phyloP scores from a whole-genome alignment of 2,797 vertebrate species.

The Darevskia nairensis region DNA sequence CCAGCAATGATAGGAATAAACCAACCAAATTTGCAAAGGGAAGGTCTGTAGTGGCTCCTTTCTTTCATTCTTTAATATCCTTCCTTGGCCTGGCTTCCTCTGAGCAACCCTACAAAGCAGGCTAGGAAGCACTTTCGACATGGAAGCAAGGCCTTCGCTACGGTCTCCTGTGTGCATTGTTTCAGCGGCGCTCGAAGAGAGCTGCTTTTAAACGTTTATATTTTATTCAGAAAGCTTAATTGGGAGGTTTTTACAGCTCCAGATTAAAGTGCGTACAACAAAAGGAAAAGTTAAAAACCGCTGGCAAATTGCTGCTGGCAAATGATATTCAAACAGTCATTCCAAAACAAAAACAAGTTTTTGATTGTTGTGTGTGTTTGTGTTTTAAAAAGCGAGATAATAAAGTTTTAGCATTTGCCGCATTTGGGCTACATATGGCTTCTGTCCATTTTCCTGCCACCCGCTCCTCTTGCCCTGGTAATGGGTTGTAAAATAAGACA shows the following conservation, averaged over 20 bases:
- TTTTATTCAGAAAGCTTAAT: conserved; percentile 69
- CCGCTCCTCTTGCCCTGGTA: not conserved
- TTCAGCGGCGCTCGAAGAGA: conserved; percentile 47
- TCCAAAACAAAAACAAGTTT: conserved; percentile 10
- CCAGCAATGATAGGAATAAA: not conserved
- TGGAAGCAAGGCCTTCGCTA: conserved; percentile 6
- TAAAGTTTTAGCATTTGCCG: not conserved
- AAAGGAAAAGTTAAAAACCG: conserved; percentile 45
- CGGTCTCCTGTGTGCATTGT: conserved; percentile 46
- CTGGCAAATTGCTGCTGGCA: conserved; percentile 38
- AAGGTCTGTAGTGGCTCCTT: conserved; percentile 25
- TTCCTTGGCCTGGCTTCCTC: conserved; percentile 36
- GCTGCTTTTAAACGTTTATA: conserved; percentile 58
- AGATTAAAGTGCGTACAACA: conserved; percentile 45
- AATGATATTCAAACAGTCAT: conserved; percentile 38
- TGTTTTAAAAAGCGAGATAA: not conserved
- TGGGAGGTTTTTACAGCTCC: conserved; percentile 55
- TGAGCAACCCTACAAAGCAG: conserved; percentile 19
- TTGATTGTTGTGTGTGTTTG: too few species aligned
- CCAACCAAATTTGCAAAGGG: not conserved
- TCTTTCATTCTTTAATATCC: conserved; percentile 23
- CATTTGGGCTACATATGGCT: not conserved
- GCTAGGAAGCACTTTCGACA: conserved; percentile 18
- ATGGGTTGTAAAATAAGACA: not conserved
- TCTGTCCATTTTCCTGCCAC: not conserved